Evolutionary conservation across 2,113 vertebrate species (phyloP).

Genomic region (Rhadina sibilatrix): DNA sequence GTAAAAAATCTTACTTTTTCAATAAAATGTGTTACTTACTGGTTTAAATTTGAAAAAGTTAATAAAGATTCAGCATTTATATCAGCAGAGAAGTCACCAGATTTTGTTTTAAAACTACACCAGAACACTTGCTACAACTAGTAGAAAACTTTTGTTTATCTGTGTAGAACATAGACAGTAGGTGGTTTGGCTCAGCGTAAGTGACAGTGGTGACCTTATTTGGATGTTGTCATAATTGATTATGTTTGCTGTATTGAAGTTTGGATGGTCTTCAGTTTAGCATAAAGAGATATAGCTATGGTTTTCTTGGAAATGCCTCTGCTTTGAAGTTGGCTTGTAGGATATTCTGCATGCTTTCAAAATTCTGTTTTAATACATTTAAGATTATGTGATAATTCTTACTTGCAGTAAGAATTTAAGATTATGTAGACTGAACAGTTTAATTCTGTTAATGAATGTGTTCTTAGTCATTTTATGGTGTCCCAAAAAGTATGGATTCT

Average conservation of each 20-base stretch:
- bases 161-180: neutral
- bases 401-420: neutral
- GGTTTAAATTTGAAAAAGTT: neutral
- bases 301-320: neutral
- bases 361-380: neutral
- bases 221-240: neutral
- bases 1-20: neutral
- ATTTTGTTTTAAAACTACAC: neutral
- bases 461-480: neutral
- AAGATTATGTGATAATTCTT: neutral
- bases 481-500: neutral
- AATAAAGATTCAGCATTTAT: neutral
- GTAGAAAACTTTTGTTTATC: neutral
- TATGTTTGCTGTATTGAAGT: neutral
- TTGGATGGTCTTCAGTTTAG: neutral
- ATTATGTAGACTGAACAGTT: neutral
- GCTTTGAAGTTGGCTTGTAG: neutral
- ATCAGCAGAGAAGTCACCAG: neutral
- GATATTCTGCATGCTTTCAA: neutral
- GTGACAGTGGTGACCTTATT: neutral
- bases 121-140: neutral
- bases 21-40: neutral
- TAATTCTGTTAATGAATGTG: neutral
- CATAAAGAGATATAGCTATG: neutral
- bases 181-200: neutral